Conservation (phyloP, 1,140 invertebrate species). For the Drosophila miranda region DNA sequence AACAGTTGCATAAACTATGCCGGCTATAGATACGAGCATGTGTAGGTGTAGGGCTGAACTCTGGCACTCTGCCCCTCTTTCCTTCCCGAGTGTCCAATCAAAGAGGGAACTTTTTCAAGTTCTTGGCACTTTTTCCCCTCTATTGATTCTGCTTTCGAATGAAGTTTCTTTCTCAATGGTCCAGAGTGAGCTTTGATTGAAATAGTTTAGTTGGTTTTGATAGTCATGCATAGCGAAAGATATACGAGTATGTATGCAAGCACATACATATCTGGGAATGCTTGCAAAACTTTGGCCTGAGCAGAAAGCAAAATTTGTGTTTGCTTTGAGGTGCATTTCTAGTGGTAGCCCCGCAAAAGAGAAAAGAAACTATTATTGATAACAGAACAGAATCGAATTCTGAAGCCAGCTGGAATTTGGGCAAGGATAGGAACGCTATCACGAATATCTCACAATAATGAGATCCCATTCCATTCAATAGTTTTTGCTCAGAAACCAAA, state of each 20-base stretch:
- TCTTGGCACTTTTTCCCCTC: slow-evolving; percentile 34
- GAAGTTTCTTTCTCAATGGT: slow-evolving; percentile 28
- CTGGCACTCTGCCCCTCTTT: slow-evolving; percentile 5
- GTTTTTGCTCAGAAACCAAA: background rate
- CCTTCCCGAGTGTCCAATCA: slow-evolving; percentile 12
- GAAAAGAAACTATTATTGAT: too few species aligned
- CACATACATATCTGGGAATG: background rate
- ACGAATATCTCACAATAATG: too few species aligned
- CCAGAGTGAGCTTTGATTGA: slow-evolving; percentile 46
- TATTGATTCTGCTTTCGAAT: slow-evolving; percentile 46
- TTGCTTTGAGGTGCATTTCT: background rate
- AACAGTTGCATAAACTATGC: slow-evolving; percentile 33
- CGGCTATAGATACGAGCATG: slow-evolving; percentile 23
- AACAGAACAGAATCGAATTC: too few species aligned
- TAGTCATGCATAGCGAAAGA: slow-evolving; percentile 35
- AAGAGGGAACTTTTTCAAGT: slow-evolving; percentile 38
- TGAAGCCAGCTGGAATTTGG: too few species aligned
- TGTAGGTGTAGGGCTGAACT: background rate
- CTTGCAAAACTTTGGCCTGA: slow-evolving; percentile 17
- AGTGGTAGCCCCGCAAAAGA: background rate
- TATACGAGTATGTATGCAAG: slow-evolving; percentile 9
- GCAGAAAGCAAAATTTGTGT: slow-evolving; percentile 7
- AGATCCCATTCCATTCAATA: background rate
- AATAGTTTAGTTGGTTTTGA: slow-evolving; percentile 54
- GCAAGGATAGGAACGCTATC: too few species aligned